phyloP scores from a whole-genome alignment of 1,140 invertebrate species.

The Hypsibius dujardini region DNA sequence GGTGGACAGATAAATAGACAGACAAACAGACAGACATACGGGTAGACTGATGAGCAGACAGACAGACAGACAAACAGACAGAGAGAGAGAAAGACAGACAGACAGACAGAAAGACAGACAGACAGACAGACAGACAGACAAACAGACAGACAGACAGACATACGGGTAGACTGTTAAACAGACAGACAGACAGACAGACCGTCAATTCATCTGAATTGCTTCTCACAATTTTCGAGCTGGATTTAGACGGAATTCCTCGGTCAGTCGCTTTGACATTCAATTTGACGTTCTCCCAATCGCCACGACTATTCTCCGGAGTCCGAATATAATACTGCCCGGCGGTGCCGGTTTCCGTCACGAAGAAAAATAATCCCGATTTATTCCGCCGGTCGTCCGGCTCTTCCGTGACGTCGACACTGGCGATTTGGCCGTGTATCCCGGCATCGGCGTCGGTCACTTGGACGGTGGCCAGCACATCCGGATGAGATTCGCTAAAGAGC shows the following conservation, averaged over 20 bases:
- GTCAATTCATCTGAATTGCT: no score
- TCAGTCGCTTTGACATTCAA: conserved; percentile 66
- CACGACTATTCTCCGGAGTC: no score
- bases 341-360: background rate
- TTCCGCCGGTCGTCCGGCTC: conserved; percentile 33
- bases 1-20: no score
- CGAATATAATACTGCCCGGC: background rate
- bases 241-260: conserved; percentile 50
- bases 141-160: no score
- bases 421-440: conserved; percentile 53
- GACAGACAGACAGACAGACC: no score
- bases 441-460: conserved; percentile 59
- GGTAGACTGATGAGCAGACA: no score
- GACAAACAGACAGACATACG: no score
- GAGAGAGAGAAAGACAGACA: no score
- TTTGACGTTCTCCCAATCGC: conserved; percentile 37
- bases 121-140: no score
- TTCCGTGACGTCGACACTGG: conserved; percentile 61
- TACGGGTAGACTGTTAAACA: no score
- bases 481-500: conserved; percentile 38
- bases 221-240: conserved; percentile 28
- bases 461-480: conserved; percentile 73
- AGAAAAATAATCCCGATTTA: background rate
- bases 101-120: no score
- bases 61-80: no score